Evolutionary conservation across 2,797 vertebrate genomes (phyloP).

Genomic region (Nyctalus aviator): DNA sequence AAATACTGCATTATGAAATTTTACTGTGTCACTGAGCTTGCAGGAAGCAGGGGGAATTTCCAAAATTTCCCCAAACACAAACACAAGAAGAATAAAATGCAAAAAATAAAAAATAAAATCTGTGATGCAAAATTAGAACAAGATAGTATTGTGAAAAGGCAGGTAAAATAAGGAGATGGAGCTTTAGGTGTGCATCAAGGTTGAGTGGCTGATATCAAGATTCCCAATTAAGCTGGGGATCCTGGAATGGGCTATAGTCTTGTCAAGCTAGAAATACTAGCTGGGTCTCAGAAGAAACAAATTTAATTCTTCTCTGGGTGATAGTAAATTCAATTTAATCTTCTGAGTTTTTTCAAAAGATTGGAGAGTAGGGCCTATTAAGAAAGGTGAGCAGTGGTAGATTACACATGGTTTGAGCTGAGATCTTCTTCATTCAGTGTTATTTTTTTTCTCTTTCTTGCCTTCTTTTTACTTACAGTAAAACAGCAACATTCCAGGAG

Average conservation of each 20-base stretch:
- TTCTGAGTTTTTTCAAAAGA: neutral
- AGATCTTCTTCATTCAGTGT: neutral
- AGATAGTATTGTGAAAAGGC: neutral
- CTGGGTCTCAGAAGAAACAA: constrained; percentile 3
- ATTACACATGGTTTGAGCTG: neutral
- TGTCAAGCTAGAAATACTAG: neutral
- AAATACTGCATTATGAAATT: constrained; percentile 27
- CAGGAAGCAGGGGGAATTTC: constrained; percentile 31
- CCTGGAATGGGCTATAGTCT: neutral
- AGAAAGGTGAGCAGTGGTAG: neutral
- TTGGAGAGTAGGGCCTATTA: neutral
- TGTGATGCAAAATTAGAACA: neutral
- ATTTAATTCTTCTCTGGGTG: constrained; percentile 6
- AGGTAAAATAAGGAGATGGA: neutral
- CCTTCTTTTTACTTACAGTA: neutral
- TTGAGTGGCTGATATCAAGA: neutral
- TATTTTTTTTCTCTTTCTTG: neutral
- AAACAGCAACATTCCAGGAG: neutral
- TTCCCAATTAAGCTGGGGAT: neutral
- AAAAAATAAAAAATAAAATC: neutral
- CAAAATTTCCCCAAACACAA: neutral
- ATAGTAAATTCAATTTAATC: neutral
- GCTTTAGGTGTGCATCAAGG: neutral
- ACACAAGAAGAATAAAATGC: constrained; percentile 4
- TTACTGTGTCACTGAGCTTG: neutral